Evolutionary conservation across 2,113 vertebrate species (phyloP).

Genomic region (Dromaius novaehollandiae): DNA sequence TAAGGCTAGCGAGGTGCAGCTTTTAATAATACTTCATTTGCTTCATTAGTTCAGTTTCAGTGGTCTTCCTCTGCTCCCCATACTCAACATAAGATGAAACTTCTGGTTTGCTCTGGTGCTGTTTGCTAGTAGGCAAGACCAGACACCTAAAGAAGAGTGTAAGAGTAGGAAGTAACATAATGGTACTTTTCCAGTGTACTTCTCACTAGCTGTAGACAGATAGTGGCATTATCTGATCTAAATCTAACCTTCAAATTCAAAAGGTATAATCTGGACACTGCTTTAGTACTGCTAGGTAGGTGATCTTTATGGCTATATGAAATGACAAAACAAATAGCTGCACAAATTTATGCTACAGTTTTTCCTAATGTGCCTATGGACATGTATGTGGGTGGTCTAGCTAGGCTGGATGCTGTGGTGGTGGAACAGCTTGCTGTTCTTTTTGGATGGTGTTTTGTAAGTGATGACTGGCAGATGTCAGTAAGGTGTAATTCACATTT

Average conservation of each 20-base stretch:
- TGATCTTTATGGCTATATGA: background rate
- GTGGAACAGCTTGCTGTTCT: background rate
- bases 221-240: background rate
- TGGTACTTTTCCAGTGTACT: background rate
- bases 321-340: background rate
- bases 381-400: fast-evolving
- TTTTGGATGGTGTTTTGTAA: background rate
- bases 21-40: background rate
- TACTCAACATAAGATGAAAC: background rate
- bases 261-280: background rate
- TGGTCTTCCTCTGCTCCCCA: background rate
- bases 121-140: background rate
- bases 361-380: background rate
- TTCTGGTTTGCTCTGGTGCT: background rate
- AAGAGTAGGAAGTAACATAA: background rate
- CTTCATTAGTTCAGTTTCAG: background rate
- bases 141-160: fast-evolving
- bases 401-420: background rate
- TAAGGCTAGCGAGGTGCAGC: background rate
- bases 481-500: background rate
- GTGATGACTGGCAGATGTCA: background rate
- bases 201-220: background rate
- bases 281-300: background rate
- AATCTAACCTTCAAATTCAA: background rate
- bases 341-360: background rate